Percentiles rank a stretch among this genome's conserved stretches.
phyloP scores from a whole-genome alignment of 2,113 vertebrate species.

The Amia ocellicauda region DNA sequence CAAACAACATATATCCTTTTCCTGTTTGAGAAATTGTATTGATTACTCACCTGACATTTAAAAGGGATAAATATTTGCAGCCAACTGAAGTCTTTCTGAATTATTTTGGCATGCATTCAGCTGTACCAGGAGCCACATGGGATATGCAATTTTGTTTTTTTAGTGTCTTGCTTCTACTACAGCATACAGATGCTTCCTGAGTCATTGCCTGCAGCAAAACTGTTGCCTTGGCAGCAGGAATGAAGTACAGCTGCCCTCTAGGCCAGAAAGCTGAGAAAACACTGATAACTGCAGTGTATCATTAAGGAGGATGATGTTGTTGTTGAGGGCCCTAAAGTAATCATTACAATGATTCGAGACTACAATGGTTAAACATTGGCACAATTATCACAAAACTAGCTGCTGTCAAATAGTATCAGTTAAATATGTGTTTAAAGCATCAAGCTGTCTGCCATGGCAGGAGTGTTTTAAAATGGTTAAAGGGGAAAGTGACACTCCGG shows the following conservation, averaged over 20 bases:
- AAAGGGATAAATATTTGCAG: conserved; percentile 2
- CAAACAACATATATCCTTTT: not conserved
- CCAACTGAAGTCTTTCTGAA: not conserved
- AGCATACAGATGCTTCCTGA: conserved; percentile 24
- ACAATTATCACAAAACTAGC: conserved; percentile 12
- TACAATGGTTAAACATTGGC: conserved; percentile 18
- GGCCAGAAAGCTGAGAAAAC: conserved; percentile 28
- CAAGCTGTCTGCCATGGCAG: not conserved
- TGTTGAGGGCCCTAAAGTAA: conserved; percentile 25
- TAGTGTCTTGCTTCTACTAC: not conserved
- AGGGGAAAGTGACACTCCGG: not conserved
- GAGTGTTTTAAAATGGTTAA: not conserved
- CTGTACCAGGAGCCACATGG: not conserved
- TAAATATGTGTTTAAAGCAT: not conserved
- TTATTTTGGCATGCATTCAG: not conserved
- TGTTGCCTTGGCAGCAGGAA: conserved; percentile 27
- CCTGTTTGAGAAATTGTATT: not conserved
- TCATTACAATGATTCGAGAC: conserved; percentile 11
- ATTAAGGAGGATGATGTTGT: conserved; percentile 19
- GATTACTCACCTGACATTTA: conserved; percentile 7
- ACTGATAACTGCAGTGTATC: conserved; percentile 27
- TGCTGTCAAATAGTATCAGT: not conserved
- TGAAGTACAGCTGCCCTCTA: conserved; percentile 23
- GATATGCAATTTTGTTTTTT: conserved; percentile 1
- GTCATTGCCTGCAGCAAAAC: conserved; percentile 1